Conservation (phyloP, 2,797 vertebrate species). For the Geotrypetes seraphini region DNA sequence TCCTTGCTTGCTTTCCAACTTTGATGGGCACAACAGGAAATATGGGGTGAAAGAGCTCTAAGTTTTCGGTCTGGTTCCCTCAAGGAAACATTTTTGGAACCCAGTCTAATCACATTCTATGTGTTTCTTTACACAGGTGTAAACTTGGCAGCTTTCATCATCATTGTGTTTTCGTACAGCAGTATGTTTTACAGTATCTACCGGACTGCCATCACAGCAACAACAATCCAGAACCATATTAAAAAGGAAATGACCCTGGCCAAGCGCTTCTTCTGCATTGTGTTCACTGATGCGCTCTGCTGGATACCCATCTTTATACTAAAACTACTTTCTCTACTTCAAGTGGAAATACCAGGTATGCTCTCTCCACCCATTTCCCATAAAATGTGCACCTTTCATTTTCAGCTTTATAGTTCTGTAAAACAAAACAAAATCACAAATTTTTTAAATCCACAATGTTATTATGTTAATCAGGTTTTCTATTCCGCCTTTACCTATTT, state of each 20-base stretch:
- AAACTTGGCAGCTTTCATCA: conserved; percentile 88
- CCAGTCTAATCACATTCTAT: neutral
- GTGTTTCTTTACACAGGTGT: conserved; percentile 61
- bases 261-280: conserved; percentile 94
- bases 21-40: too few relatives aligned
- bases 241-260: conserved; percentile 91
- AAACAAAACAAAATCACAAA: too few relatives aligned
- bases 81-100: too few relatives aligned
- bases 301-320: conserved; percentile 97
- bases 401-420: too few relatives aligned
- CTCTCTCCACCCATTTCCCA: neutral
- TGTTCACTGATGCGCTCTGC: conserved; percentile 91
- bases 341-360: conserved; percentile 92
- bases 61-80: too few relatives aligned
- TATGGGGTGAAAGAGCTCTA: too few relatives aligned
- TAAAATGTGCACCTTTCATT: too few relatives aligned
- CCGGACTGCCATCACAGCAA: conserved; percentile 76
- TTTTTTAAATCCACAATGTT: too few relatives aligned
- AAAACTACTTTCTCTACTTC: conserved; percentile 88
- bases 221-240: conserved; percentile 86
- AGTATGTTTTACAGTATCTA: conserved; percentile 97
- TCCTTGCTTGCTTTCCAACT: too few relatives aligned
- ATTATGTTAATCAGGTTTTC: too few relatives aligned
- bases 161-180: conserved; percentile 91
- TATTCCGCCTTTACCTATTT: too few relatives aligned